Percentiles rank a stretch among this genome's conserved stretches.
Evolutionary conservation across 1,140 invertebrate genomes (phyloP).

Genomic region (Scaptodrosophila lebanonensis): DNA sequence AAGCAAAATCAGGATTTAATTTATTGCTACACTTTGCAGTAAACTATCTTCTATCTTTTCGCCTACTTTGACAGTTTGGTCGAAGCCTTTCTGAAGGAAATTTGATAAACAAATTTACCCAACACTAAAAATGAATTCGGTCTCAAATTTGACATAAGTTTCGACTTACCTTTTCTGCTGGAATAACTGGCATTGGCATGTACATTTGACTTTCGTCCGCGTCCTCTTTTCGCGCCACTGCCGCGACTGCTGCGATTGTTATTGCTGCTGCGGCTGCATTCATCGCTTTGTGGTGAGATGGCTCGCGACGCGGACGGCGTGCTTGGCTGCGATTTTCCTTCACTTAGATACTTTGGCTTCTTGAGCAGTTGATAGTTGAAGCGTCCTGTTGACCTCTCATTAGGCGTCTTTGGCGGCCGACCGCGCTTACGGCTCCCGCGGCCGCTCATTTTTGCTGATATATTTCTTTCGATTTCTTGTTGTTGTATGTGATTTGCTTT

Average conservation of each 20-base stretch:
- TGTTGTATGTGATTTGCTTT: slow-evolving; percentile 4
- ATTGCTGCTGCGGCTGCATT: slow-evolving; percentile 81
- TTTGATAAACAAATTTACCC: too few relatives aligned
- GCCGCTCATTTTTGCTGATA: slow-evolving; percentile 77
- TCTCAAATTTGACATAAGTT: neutral
- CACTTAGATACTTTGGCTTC: slow-evolving; percentile 92
- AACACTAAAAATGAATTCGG: too few relatives aligned
- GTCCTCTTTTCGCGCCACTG: slow-evolving; percentile 77
- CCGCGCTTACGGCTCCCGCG: slow-evolving; percentile 89
- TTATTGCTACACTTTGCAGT: slow-evolving; percentile 33
- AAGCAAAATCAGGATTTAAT: slow-evolving; percentile 19
- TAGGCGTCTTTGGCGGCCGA: slow-evolving; percentile 91
- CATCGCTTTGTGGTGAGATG: slow-evolving; percentile 85
- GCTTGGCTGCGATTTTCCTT: slow-evolving; percentile 82
- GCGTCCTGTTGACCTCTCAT: slow-evolving; percentile 88
- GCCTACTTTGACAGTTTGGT: neutral
- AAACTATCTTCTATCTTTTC: slow-evolving; percentile 66
- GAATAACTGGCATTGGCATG: slow-evolving; percentile 76
- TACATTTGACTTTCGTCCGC: slow-evolving; percentile 77
- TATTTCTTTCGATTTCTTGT: slow-evolving; percentile 7
- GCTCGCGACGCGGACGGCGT: slow-evolving; percentile 86
- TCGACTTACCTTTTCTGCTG: slow-evolving; percentile 80
- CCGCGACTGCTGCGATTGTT: slow-evolving; percentile 69
- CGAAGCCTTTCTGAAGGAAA: neutral
- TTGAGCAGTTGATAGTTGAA: slow-evolving; percentile 92